These are phyloP conservation scores for Drosophila burlai DNA, from an alignment of 1,140 invertebrate species.

Conservation along the genomic window DNA sequence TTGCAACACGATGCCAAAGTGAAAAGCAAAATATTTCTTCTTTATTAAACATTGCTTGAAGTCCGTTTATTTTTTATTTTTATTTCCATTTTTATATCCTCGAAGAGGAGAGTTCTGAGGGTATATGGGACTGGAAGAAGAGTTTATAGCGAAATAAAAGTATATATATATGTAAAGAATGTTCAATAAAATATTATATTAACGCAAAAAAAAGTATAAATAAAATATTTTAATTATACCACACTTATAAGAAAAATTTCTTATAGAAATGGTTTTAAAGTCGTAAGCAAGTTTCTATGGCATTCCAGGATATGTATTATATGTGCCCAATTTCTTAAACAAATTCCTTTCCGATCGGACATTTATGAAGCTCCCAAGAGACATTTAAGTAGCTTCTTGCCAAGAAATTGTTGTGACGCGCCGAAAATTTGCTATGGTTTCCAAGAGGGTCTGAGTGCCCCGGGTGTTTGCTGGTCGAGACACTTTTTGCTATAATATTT, in stretches of 20 bases:
- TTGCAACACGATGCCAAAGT: slow-evolving; percentile 68
- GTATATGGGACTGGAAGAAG: neutral
- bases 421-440: slow-evolving; percentile 1
- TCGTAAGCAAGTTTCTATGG: neutral
- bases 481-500: slow-evolving; percentile 10
- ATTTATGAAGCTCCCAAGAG: neutral
- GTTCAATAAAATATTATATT: too few relatives aligned
- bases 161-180: too few relatives aligned
- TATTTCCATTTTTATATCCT: slow-evolving; percentile 11
- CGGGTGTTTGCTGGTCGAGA: slow-evolving; percentile 14
- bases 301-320: neutral
- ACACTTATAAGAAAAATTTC: too few relatives aligned
- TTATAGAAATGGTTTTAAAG: neutral
- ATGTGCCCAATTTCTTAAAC: neutral
- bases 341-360: neutral
- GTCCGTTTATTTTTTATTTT: slow-evolving; percentile 41
- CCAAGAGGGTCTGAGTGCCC: neutral
- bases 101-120: neutral
- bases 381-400: neutral
- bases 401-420: neutral
- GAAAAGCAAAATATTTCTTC: slow-evolving; percentile 75
- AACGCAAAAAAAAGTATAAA: too few relatives aligned
- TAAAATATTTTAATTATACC: too few relatives aligned
- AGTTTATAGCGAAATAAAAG: neutral
- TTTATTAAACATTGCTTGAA: slow-evolving; percentile 74